A percentile compares a stretch with the other conserved stretches of the same genome.
These are phyloP conservation scores for Melanostigma gelatinosum DNA, from an alignment of 2,113 vertebrate genomes.

Conservation along the genomic window DNA sequence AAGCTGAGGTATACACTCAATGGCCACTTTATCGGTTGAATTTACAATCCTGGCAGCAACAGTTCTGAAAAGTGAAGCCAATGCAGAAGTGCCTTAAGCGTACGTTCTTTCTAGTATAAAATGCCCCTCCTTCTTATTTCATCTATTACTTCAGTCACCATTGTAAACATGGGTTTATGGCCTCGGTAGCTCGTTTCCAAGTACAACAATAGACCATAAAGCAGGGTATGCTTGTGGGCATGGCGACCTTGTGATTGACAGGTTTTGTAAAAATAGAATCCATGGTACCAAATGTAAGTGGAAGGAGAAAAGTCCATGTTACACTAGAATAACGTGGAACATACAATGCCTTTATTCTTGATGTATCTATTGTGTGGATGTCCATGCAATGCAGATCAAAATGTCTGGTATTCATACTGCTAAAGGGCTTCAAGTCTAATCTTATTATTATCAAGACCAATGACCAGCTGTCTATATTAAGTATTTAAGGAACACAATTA, in stretches of 20 bases:
- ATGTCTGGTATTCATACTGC: background rate
- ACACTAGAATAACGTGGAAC: background rate
- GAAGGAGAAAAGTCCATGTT: background rate
- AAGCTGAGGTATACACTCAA: background rate
- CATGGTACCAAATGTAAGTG: too few species aligned
- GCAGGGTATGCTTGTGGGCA: too few species aligned
- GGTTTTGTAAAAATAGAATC: background rate
- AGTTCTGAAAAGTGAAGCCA: too few species aligned
- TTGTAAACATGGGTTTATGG: too few species aligned
- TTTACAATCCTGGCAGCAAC: background rate
- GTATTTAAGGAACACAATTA: background rate
- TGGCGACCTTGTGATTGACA: too few species aligned
- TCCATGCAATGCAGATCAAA: background rate
- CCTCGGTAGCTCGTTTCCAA: too few species aligned
- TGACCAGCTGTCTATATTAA: background rate
- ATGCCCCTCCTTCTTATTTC: too few species aligned
- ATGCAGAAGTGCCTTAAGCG: too few species aligned
- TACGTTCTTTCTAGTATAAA: too few species aligned
- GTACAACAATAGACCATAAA: too few species aligned
- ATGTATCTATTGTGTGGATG: background rate
- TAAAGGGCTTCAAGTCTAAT: background rate
- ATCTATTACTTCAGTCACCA: too few species aligned
- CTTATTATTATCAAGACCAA: background rate
- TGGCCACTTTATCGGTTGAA: background rate
- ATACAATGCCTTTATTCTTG: background rate